phyloP scores from a whole-genome alignment of 2,113 vertebrate species.

The Heloderma charlesbogerti region DNA sequence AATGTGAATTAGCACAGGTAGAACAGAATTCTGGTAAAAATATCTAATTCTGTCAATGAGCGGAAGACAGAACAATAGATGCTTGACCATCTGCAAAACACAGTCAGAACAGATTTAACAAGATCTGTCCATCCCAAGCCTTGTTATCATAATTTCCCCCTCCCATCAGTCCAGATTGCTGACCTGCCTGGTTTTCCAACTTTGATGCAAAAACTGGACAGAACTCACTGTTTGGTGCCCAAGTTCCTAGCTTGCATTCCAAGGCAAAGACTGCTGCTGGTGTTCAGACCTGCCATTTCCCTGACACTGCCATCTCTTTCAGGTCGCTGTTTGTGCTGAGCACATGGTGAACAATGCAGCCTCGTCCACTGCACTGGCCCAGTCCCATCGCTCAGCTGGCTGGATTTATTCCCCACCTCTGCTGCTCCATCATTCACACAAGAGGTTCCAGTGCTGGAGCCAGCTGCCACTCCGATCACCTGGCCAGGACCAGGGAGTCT shows the following conservation, averaged over 20 bases:
- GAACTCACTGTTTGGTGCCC: rapidly evolving
- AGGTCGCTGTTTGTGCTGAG: background rate
- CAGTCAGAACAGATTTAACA: too few relatives aligned
- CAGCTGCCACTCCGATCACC: background rate
- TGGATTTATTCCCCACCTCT: background rate
- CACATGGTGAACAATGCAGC: background rate
- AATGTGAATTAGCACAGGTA: too few relatives aligned
- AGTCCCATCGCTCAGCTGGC: background rate
- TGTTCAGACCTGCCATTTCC: background rate
- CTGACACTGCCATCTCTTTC: background rate
- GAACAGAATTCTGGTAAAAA: too few relatives aligned
- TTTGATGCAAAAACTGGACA: background rate
- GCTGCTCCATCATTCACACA: background rate
- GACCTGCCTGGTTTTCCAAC: background rate
- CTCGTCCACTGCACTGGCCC: background rate
- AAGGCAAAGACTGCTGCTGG: too few relatives aligned
- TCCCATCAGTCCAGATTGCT: too few relatives aligned
- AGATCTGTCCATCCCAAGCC: too few relatives aligned
- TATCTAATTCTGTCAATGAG: too few relatives aligned
- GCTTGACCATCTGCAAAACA: too few relatives aligned
- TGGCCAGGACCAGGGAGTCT: background rate
- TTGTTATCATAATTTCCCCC: too few relatives aligned
- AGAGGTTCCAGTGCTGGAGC: background rate
- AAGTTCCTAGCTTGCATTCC: background rate
- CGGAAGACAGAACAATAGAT: too few relatives aligned